phyloP scores from a whole-genome alignment of 2,113 vertebrate genomes.

The Psittacus erithacus region DNA sequence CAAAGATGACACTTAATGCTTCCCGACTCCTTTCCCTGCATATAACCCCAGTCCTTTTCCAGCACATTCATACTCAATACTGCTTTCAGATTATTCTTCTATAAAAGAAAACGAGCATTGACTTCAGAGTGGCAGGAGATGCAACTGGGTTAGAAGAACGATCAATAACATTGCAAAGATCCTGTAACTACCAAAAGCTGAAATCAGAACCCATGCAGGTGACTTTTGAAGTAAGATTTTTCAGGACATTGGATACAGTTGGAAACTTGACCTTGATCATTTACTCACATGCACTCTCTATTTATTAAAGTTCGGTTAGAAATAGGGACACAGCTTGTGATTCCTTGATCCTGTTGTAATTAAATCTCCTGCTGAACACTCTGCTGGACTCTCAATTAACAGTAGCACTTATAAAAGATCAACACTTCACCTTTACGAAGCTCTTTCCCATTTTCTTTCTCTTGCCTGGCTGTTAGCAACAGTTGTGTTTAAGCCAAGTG shows the following conservation, averaged over 20 bases:
- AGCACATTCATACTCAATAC: background rate
- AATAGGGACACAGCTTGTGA: background rate
- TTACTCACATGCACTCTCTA: fast-evolving
- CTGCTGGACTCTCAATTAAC: background rate
- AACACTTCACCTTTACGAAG: background rate
- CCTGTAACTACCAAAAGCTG: background rate
- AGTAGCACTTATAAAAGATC: background rate
- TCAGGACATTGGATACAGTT: background rate
- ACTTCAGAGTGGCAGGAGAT: background rate
- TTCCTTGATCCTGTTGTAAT: background rate
- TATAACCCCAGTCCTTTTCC: background rate
- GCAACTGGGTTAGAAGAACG: fast-evolving
- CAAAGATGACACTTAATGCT: background rate
- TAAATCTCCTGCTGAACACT: background rate
- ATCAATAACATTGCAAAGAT: background rate
- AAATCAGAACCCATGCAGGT: background rate
- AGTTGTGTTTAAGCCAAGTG: background rate
- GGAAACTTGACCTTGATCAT: background rate
- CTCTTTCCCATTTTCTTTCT: background rate
- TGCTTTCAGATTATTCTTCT: background rate
- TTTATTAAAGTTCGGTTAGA: background rate
- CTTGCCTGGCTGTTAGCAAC: background rate
- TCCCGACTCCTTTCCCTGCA: background rate
- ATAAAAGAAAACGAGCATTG: background rate
- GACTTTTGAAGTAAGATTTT: background rate